Evolutionary conservation across 2,797 vertebrate species (phyloP), one percentile per base, ranked within the genome.

Genomic region (Coregonus sp.): DNA sequence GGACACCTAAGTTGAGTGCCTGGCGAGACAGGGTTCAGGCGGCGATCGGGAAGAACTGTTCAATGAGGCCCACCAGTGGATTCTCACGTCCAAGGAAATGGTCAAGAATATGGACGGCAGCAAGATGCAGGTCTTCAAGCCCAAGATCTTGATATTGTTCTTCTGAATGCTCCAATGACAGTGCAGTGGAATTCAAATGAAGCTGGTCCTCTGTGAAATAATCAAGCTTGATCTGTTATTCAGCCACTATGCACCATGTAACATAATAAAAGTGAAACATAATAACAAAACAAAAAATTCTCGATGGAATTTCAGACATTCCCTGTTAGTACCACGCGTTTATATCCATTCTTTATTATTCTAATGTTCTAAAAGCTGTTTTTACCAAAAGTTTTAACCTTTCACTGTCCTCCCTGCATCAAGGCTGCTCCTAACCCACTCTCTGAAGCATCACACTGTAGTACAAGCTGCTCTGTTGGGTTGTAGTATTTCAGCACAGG

Each of bases 1-100:
- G 74, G 33, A 25, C 25, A 25, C 25, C 25, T 25, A 25, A 25
- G 25, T 25, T 25, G 25, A 92, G 69, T 0, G 93, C 89, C n/a
- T 97, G 96, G 96, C 91, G 92, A 75, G 76, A 88, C 75, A 59
- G 94, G 29, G 95, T 96, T 56, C 93, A 92, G 80, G 89, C 90
- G 1, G 85, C 81, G 0, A 78, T 97, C 0, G 95, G 95, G n/a
- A 83, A 89, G 73, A 89, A 70, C 92, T 96, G 25, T 96, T 96
- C 51, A 90, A 87, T 40, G 95, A 97, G 37, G 93, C 95, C 18
- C 96, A 96, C 0, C 51, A 92, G 33, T 4, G 5, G 14, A 87
- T 96, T 78, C 37, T 94, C 73, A 68, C 37, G 0, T 67, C 77
- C 1, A 66, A 66, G 37, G 86, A 90, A 25, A 14, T 0, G 1